Percentiles rank a stretch among this genome's conserved stretches.
Evolutionary conservation across 92 coral and sea anemone genomes (phyloP).

Genomic region (Paragorgia papillata): DNA sequence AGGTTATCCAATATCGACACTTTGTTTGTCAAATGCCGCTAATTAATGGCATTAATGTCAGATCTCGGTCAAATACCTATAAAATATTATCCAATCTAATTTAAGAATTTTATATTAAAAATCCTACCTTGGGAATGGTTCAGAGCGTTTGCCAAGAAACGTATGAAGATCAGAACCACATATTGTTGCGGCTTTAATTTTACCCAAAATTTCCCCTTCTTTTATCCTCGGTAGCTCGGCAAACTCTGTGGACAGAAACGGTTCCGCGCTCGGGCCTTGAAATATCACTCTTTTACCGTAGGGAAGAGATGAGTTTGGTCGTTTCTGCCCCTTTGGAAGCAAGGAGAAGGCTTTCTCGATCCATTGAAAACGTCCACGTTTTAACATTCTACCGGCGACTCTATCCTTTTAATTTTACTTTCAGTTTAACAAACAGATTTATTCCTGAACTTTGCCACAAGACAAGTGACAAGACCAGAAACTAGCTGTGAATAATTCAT

Average conservation of each 20-base stretch:
- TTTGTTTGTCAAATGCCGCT: too few species aligned
- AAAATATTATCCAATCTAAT: too few species aligned
- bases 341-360: slow-evolving; percentile 2
- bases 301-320: not conserved
- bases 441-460: too few species aligned
- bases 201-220: slow-evolving; percentile 88
- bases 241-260: slow-evolving; percentile 63
- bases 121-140: slow-evolving; percentile 84
- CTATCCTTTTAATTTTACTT: too few species aligned
- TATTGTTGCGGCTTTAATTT: slow-evolving; percentile 70
- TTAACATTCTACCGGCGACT: not conserved
- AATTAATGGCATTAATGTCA: too few species aligned
- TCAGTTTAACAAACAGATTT: too few species aligned
- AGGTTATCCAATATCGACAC: too few species aligned
- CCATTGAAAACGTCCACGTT: not conserved
- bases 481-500: too few species aligned
- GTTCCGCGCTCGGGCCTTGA: slow-evolving; percentile 62
- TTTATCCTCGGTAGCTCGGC: slow-evolving; percentile 64
- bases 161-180: slow-evolving; percentile 98
- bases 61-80: too few species aligned
- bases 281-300: slow-evolving; percentile 71
- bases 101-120: too few species aligned
- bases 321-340: not conserved
- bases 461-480: too few species aligned
- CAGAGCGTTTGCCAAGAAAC: slow-evolving; percentile 73